A percentile compares a stretch with the other conserved stretches of the same genome.
phyloP scores from a whole-genome alignment of 2,888 invertebrate species.

The Eupithecia dodoneata region DNA sequence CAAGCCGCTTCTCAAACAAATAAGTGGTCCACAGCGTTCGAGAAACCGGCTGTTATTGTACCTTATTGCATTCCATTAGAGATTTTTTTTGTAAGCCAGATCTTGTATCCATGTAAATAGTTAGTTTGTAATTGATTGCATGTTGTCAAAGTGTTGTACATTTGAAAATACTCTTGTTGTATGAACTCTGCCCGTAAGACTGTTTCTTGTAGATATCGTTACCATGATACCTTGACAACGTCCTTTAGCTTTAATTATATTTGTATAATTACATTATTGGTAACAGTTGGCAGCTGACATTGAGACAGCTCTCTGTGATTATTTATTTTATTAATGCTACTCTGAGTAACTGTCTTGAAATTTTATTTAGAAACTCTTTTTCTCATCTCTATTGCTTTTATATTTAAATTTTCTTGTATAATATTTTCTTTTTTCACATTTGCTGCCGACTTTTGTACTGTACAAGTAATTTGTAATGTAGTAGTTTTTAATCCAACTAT shows the following conservation, averaged over 20 bases:
- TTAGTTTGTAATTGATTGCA: conserved; percentile 49
- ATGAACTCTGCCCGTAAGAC: conserved; percentile 41
- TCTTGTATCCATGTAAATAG: conserved; percentile 24
- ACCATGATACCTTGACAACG: conserved; percentile 69
- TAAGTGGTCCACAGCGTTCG: background rate
- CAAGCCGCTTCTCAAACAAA: background rate
- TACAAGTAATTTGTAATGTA: conserved; percentile 10
- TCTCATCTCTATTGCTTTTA: background rate
- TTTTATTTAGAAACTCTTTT: background rate
- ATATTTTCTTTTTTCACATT: background rate
- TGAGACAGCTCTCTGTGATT: background rate
- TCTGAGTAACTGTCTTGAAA: background rate
- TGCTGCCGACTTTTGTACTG: conserved; percentile 5
- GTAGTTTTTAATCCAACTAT: conserved; percentile 51
- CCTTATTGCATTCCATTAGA: conserved; percentile 5
- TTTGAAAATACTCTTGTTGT: conserved; percentile 35
- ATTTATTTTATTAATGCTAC: background rate
- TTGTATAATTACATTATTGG: background rate
- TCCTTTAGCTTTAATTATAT: conserved; percentile 47
- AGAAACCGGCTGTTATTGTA: background rate
- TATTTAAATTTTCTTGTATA: background rate
- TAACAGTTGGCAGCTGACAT: background rate
- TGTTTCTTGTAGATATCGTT: conserved; percentile 42
- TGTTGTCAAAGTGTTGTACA: conserved; percentile 72
- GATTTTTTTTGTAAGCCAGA: background rate